These are phyloP conservation scores for Myripristis murdjan DNA, from an alignment of 2,797 vertebrate genomes.

Conservation along the genomic window DNA sequence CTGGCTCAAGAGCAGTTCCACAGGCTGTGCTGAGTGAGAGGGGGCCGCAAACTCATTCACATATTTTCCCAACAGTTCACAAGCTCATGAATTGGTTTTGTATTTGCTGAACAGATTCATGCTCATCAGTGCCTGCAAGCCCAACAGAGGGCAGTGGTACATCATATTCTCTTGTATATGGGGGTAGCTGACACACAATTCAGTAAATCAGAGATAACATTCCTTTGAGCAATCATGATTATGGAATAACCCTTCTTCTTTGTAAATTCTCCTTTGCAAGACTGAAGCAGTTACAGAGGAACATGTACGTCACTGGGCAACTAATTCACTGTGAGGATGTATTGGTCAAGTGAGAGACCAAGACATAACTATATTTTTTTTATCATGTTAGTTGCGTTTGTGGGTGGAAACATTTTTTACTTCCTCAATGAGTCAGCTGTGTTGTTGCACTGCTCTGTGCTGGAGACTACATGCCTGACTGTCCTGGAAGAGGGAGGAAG, in stretches of 20 bases:
- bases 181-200: background rate
- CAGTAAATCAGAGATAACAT: background rate
- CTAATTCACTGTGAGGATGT: background rate
- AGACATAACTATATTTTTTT: background rate
- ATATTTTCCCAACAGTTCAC: too few relatives aligned
- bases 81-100: background rate
- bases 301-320: too few relatives aligned
- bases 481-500: background rate
- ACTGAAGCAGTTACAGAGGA: background rate
- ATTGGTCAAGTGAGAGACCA: background rate
- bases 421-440: conserved; percentile 33
- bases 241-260: too few relatives aligned
- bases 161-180: background rate
- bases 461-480: background rate
- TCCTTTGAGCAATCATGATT: background rate
- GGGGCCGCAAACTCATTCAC: background rate
- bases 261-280: background rate
- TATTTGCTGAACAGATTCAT: background rate
- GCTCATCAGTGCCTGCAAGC: background rate
- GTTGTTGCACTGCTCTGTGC: background rate
- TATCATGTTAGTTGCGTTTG: rapidly evolving
- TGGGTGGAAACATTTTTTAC: background rate
- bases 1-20: background rate
- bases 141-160: conserved; percentile 3
- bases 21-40: background rate